Percentiles rank a stretch among this genome's conserved stretches.
phyloP scores from a whole-genome alignment of 2,888 invertebrate species.

The Pachycephus smyrnensis region DNA sequence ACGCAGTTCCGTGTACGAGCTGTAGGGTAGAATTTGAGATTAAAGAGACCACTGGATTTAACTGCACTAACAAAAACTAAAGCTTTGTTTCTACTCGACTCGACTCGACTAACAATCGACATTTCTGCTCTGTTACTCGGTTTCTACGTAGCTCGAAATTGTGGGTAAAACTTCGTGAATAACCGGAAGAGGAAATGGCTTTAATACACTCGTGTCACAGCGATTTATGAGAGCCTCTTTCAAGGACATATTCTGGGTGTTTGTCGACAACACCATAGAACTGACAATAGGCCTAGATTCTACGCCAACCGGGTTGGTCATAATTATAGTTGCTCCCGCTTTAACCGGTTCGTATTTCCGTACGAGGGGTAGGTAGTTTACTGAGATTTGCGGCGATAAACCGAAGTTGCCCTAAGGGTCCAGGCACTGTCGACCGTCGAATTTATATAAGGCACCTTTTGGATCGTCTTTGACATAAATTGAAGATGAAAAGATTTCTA shows the following conservation, averaged over 20 bases:
- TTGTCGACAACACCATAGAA: neutral
- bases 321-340: neutral
- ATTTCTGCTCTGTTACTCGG: neutral
- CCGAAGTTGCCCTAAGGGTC: neutral
- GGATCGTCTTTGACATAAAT: neutral
- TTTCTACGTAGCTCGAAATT: neutral
- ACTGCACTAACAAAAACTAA: neutral
- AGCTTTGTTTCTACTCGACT: neutral
- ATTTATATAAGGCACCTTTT: neutral
- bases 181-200: slow-evolving; percentile 20
- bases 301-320: neutral
- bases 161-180: slow-evolving; percentile 8
- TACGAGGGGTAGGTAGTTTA: neutral
- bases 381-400: neutral
- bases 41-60: neutral
- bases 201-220: slow-evolving; percentile 15
- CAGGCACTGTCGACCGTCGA: neutral
- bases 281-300: neutral
- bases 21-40: neutral
- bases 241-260: neutral
- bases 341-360: neutral
- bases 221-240: slow-evolving; percentile 2
- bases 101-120: neutral
- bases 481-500: neutral
- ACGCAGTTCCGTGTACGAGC: neutral